Evolutionary conservation across 1,140 invertebrate genomes (phyloP), one percentile per base, ranked within the genome.

Genomic region (Drosophila truncata): DNA sequence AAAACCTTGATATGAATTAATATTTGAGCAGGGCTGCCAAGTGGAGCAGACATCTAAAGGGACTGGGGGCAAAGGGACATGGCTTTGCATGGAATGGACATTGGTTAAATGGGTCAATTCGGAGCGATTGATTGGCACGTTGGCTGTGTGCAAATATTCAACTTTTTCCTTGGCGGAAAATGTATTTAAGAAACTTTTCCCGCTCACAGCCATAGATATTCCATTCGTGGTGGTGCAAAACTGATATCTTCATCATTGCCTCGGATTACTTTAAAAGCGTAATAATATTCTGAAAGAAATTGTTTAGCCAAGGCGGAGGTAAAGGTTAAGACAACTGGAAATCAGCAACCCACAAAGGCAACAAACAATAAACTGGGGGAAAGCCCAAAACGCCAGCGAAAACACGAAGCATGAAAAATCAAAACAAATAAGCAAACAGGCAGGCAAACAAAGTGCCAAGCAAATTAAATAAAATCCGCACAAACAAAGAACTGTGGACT

Each of bases 1-100:
- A 78, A 75, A 88, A 85, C 85, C 85, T 88, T 90, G 85, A 90
- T 90, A 90, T 90, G 85, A 90, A 90, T 88, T 88, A 88, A 88
- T 88, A 88, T 88, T 88, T 88, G 85, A 90, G 70, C 78, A 85
- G 74, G 42, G 66, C 59, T 83, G 76, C 76, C 80, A 79, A 87
- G 52, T 80, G 69, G 61, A 66, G 63, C 82, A 52, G 75, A 78
- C 60, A 69, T 44, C 63, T 25, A 60, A 72, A 77, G 74, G 55
- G 37, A 52, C 23, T 41, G 52, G 61, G 52, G 54, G 44, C 37
- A 27, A 41, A 9, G 33, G 72, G 74, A 44, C 31, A 44, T 47
- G 60, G 33, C 58, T 70, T 55, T 55, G 75, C 75, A 70, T 63
- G 42, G 39, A 70, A 63, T 52, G 74, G 76, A 78, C 76, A 71